These are phyloP conservation scores for Neosalanx taihuensis DNA, from an alignment of 2,797 vertebrate species.

Conservation along the genomic window DNA sequence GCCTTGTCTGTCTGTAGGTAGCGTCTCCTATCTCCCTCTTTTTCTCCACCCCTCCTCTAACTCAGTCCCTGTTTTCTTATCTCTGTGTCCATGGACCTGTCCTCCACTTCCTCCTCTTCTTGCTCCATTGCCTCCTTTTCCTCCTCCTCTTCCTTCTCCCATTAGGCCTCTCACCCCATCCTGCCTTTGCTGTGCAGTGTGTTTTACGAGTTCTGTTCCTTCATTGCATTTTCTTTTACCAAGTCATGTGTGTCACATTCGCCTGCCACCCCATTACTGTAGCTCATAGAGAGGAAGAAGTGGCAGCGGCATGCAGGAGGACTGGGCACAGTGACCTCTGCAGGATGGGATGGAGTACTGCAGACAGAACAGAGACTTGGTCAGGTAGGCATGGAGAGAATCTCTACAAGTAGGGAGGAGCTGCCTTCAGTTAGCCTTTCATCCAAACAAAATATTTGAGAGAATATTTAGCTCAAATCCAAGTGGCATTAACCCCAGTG, in stretches of 20 bases:
- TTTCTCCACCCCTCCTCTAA: slow-evolving; percentile 63
- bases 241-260: slow-evolving; percentile 76
- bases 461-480: too few relatives aligned
- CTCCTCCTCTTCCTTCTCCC: slow-evolving; percentile 53
- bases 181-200: slow-evolving; percentile 71
- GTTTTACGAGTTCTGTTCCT: slow-evolving; percentile 77
- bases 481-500: too few relatives aligned
- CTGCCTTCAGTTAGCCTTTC: neutral
- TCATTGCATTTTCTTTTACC: slow-evolving; percentile 76
- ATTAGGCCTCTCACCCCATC: slow-evolving; percentile 77
- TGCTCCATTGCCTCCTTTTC: slow-evolving; percentile 6
- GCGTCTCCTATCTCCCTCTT: slow-evolving; percentile 30
- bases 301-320: slow-evolving; percentile 25
- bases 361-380: slow-evolving; percentile 41
- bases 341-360: slow-evolving; percentile 44
- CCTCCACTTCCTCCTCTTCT: neutral
- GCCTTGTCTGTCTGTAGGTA: slow-evolving; percentile 49
- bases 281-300: slow-evolving; percentile 63
- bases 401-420: neutral
- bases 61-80: slow-evolving; percentile 61
- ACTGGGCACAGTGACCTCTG: slow-evolving; percentile 10
- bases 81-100: slow-evolving; percentile 67
- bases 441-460: neutral
- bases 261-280: slow-evolving; percentile 82
- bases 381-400: slow-evolving; percentile 59